phyloP scores from a whole-genome alignment of 2,113 vertebrate genomes.

The Apistogramma diplotaenia region DNA sequence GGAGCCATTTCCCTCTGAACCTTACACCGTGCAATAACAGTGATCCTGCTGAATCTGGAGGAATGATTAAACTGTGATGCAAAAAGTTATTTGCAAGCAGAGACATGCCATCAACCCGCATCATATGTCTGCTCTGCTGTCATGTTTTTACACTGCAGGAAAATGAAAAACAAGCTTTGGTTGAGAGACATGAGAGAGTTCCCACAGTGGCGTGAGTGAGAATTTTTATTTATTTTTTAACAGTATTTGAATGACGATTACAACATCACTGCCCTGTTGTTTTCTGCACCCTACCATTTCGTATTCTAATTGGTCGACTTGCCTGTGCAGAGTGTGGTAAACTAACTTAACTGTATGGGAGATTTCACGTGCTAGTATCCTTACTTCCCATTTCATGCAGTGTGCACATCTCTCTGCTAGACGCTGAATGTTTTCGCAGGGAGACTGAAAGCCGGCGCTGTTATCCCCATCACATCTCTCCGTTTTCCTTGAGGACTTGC shows the following conservation, averaged over 20 bases:
- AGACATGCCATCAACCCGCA: slow-evolving; percentile 38
- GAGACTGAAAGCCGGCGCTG: background rate
- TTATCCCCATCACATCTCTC: background rate
- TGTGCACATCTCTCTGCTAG: background rate
- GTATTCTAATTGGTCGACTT: background rate
- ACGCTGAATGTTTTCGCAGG: background rate
- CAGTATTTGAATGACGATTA: background rate
- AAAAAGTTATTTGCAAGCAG: slow-evolving; percentile 29
- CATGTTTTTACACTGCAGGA: slow-evolving; percentile 24
- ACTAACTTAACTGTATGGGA: background rate
- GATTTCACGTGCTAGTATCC: background rate
- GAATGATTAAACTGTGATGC: background rate
- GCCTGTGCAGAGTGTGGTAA: no score
- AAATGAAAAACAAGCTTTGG: background rate
- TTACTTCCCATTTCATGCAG: background rate
- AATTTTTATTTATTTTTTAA: background rate
- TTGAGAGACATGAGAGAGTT: background rate
- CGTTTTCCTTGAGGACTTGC: background rate
- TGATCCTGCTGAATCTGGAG: background rate
- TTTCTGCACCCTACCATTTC: background rate
- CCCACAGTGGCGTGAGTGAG: background rate
- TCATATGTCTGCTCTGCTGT: background rate
- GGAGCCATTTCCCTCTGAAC: background rate
- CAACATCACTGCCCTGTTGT: background rate
- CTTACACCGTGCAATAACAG: background rate